These are phyloP conservation scores for Alfaro cultratus DNA, from an alignment of 2,797 vertebrate species.

Conservation along the genomic window DNA sequence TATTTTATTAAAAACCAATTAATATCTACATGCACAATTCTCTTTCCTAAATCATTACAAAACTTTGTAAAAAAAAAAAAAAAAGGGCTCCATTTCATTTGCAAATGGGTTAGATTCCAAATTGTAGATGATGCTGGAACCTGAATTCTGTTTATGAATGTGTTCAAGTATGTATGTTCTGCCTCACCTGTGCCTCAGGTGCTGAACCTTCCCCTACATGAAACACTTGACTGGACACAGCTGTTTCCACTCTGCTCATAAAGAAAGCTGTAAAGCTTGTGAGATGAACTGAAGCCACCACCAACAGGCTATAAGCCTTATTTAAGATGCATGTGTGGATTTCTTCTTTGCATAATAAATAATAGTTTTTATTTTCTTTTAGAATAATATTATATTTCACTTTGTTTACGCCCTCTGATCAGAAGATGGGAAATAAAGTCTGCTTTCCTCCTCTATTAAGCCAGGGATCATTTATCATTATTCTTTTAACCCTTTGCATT, in stretches of 20 bases:
- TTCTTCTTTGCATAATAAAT: not conserved
- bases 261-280: not conserved
- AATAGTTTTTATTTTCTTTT: not conserved
- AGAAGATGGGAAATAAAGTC: not conserved
- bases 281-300: not conserved
- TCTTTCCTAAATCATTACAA: not conserved
- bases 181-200: not conserved
- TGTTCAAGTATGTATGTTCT: not conserved
- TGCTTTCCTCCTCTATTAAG: not conserved
- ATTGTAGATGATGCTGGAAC: not conserved
- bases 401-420: not conserved
- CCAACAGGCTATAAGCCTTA: not conserved
- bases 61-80: not conserved
- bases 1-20: not conserved
- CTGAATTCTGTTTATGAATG: not conserved
- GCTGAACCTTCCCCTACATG: not conserved
- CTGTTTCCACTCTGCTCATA: constrained; percentile 4
- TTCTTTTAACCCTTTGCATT: not conserved
- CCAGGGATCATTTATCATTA: not conserved
- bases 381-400: not conserved
- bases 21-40: not conserved
- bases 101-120: not conserved
- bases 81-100: not conserved
- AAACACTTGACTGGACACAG: not conserved
- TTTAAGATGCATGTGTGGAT: not conserved